phyloP scores from a whole-genome alignment of 2,888 invertebrate species.

The Neoascia interrupta region DNA sequence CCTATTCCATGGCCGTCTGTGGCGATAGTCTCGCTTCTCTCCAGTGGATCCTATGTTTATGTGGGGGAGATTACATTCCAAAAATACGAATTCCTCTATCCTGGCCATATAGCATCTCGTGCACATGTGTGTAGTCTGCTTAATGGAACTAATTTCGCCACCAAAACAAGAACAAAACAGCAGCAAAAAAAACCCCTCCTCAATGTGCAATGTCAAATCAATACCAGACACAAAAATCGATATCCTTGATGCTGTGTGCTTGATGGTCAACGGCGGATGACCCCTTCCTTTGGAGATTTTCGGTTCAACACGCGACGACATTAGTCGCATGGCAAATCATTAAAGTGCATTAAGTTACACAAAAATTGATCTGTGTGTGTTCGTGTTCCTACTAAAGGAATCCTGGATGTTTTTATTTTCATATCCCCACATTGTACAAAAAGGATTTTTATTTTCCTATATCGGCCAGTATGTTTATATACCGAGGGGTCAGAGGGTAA shows the following conservation, averaged over 20 bases:
- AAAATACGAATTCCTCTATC: constrained; percentile 29
- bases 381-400: no score
- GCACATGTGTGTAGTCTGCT: background rate
- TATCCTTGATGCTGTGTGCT: constrained; percentile 56
- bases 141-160: constrained; percentile 63
- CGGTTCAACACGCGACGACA: constrained; percentile 46
- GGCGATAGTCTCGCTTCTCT: constrained; percentile 2
- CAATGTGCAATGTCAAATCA: constrained; percentile 50
- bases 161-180: constrained; percentile 45
- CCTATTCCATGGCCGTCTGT: constrained; percentile 34
- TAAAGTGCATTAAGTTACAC: constrained; percentile 37
- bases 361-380: background rate
- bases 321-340: constrained; percentile 48
- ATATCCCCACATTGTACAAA: constrained; percentile 27
- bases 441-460: background rate
- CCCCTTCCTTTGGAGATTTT: constrained; percentile 33
- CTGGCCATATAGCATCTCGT: no score
- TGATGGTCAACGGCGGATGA: constrained; percentile 34
- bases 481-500: constrained; percentile 61
- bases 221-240: constrained; percentile 67
- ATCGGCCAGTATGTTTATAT: constrained; percentile 39
- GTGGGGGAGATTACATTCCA: constrained; percentile 38
- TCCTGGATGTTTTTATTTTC: constrained; percentile 17
- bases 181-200: constrained; percentile 29
- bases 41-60: constrained; percentile 51